phyloP scores from a whole-genome alignment of 2,888 invertebrate species.

The Miltochrista miniata region DNA sequence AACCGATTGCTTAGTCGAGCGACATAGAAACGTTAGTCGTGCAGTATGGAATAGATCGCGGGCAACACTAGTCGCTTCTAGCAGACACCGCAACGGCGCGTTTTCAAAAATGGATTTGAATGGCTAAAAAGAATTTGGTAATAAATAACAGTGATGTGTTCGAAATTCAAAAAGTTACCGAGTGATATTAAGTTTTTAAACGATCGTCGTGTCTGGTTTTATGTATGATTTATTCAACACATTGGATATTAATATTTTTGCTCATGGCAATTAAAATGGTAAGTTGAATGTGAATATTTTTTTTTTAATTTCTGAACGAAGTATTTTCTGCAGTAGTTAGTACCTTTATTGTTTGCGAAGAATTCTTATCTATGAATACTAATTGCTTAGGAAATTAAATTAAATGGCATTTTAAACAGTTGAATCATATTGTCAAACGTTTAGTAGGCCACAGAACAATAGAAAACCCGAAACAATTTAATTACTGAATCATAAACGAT shows the following conservation, averaged over 20 bases:
- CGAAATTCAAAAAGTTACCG: constrained; percentile 38
- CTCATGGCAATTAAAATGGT: constrained; percentile 81
- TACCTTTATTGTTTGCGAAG: neutral
- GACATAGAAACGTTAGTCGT: constrained; percentile 25
- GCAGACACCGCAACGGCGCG: constrained; percentile 37
- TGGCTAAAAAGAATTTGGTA: constrained; percentile 22
- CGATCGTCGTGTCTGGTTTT: constrained; percentile 75
- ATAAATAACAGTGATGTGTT: constrained; percentile 31
- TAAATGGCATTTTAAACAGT: constrained; percentile 11
- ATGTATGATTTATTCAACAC: constrained; percentile 83
- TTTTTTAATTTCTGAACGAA: constrained; percentile 3
- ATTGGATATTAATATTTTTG: constrained; percentile 79
- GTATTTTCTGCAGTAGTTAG: no score
- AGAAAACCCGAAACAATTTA: neutral
- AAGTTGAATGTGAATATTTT: constrained; percentile 48
- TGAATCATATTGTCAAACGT: constrained; percentile 8
- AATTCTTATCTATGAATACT: constrained; percentile 19
- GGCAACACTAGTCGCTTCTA: constrained; percentile 53
- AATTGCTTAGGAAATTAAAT: constrained; percentile 28
- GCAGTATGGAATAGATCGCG: constrained; percentile 57
- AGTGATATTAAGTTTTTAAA: constrained; percentile 63
- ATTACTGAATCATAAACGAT: constrained; percentile 1
- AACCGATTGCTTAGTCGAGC: constrained; percentile 35
- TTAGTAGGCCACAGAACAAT: constrained; percentile 10
- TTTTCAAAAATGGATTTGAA: constrained; percentile 40